Conservation (phyloP, 2,888 invertebrate genomes). For the Cordylochernes scorpioides region DNA sequence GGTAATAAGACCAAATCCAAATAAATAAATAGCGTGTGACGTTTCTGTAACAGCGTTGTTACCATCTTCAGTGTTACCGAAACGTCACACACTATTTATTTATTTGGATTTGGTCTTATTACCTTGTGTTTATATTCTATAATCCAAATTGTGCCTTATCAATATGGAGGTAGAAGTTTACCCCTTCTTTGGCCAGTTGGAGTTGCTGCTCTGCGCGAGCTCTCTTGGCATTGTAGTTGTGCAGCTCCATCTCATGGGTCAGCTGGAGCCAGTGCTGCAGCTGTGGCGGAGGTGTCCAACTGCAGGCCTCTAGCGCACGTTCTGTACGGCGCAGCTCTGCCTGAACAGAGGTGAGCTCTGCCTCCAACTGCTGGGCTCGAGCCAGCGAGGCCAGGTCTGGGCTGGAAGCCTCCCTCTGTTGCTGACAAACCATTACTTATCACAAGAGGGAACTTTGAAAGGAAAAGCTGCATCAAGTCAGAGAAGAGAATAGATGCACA, state of each 20-base stretch:
- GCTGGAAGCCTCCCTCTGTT: neutral
- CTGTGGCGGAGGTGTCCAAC: slow-evolving; percentile 62
- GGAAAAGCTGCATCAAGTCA: too few relatives aligned
- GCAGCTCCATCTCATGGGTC: slow-evolving; percentile 82
- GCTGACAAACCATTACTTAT: too few relatives aligned
- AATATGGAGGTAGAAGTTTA: slow-evolving; percentile 31
- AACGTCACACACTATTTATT: too few relatives aligned
- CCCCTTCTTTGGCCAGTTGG: slow-evolving; percentile 61
- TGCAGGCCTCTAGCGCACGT: slow-evolving; percentile 60
- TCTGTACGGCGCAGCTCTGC: slow-evolving; percentile 45
- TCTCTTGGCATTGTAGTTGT: slow-evolving; percentile 56
- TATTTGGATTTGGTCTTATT: too few relatives aligned
- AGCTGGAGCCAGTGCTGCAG: slow-evolving; percentile 82
- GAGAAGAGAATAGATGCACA: too few relatives aligned
- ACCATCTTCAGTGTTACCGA: too few relatives aligned
- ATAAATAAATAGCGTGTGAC: too few relatives aligned
- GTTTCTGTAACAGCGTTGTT: too few relatives aligned
- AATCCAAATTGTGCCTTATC: too few relatives aligned
- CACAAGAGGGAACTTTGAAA: too few relatives aligned
- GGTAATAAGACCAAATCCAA: too few relatives aligned
- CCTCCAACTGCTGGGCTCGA: slow-evolving; percentile 11
- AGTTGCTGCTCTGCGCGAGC: slow-evolving; percentile 52
- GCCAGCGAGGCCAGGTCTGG: slow-evolving; percentile 1
- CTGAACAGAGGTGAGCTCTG: slow-evolving; percentile 13
- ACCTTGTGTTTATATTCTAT: too few relatives aligned